Base-by-base conservation (phyloP, 2,888 invertebrate genomes). In the Amorpha juglandis region DNA sequence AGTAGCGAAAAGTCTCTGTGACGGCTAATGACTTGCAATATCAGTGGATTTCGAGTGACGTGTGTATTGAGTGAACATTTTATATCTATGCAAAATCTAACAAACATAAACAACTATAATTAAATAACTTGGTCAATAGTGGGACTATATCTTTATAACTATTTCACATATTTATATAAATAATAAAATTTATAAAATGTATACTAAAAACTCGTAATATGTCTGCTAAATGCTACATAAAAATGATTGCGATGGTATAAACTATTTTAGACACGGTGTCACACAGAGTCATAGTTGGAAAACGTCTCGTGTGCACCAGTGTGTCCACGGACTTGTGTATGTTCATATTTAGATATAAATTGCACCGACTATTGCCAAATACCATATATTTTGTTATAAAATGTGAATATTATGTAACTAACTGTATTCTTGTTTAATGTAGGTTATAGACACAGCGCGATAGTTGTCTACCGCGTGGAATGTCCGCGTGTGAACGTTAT, bases 401-500 rank as follows among this genome's bases (percentile, higher is more conserved):
- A 63, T 63, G 63, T 58, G 58, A 58, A 58, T 58, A 58, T 58
- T 19, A 58, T 27, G 27, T 52, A 58, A 42, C 58, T 58, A 58
- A 58, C 42, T 58, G 27, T 27, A 27, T 51, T 51, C 55, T 55
- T 58, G 19, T 38, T 55, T 64, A 53, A 45, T n/a, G 9, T 50
- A 50, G 63, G 45, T 52, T 47, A 58, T 62, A n/a, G 63, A 63
- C 63, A 68, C 69, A 74, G 77, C 74, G 77, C 70, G 79, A 71
- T 82, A 78, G 81, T 71, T 0, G 4, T 21, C 77, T 79, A 81
- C 69, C 80, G 70, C 74, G 79, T 72, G 73, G 70, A 71, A 70
- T 78, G 81, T 77, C 78, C 71, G 67, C 73, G 71, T 69, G 35
- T 68, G 35, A 33, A 63, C 21, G 50, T 14, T 16, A 69, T 64